Conservation (phyloP, 2,797 vertebrate genomes). For the Spondyliosoma cantharus region DNA sequence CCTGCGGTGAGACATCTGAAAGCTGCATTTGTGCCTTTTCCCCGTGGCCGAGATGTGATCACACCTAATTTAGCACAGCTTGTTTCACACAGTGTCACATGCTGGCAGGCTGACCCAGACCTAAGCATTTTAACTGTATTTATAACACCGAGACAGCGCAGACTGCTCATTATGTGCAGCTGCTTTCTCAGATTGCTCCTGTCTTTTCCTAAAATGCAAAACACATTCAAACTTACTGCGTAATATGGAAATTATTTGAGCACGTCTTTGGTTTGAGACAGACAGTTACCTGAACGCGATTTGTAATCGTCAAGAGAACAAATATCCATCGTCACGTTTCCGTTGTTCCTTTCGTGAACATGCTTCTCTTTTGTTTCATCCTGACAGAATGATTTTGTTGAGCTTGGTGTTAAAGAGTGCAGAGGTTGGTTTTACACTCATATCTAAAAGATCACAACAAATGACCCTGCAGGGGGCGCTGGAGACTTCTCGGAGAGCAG, state of each 20-base stretch:
- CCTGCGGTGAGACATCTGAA: slow-evolving; percentile 69
- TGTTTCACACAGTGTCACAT: slow-evolving; percentile 64
- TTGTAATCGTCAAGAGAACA: slow-evolving; percentile 57
- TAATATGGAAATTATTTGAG: not conserved
- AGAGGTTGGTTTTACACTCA: not conserved
- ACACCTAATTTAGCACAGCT: slow-evolving; percentile 53
- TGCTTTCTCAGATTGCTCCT: not conserved
- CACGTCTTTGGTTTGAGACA: not conserved
- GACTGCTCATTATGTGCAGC: not conserved
- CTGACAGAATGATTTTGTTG: not conserved
- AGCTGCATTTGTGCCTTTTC: slow-evolving; percentile 32
- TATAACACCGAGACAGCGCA: slow-evolving; percentile 3
- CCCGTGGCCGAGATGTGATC: slow-evolving; percentile 62
- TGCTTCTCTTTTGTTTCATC: not conserved
- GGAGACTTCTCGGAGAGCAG: not conserved
- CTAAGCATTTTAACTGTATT: not conserved
- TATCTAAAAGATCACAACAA: slow-evolving; percentile 75
- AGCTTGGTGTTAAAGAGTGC: not conserved
- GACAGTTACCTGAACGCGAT: slow-evolving; percentile 80
- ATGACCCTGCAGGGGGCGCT: slow-evolving; percentile 80
- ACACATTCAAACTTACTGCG: not conserved
- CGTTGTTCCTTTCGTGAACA: not conserved
- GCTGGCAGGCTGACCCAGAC: slow-evolving; percentile 37
- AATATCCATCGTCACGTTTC: not conserved
- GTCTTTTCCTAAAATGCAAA: not conserved